phyloP scores from a whole-genome alignment of 2,888 invertebrate genomes.

The Flabesymbios commensalis region DNA sequence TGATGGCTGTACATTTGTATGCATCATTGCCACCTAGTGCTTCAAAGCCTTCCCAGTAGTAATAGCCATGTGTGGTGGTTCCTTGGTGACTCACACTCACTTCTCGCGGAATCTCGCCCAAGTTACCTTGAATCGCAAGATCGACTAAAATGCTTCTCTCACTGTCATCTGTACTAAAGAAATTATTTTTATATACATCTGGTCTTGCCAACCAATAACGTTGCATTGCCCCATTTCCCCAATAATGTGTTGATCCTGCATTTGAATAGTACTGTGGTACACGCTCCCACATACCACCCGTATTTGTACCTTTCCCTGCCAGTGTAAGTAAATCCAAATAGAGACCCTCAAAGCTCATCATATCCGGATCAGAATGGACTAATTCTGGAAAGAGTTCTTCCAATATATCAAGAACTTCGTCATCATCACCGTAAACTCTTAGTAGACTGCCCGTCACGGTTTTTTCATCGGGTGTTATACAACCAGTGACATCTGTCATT shows the following conservation, averaged over 20 bases:
- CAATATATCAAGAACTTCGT: not conserved
- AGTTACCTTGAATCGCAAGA: not conserved
- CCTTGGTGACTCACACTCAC: not conserved
- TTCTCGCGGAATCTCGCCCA: not conserved
- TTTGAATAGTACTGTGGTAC: not conserved
- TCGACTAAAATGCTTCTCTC: not conserved
- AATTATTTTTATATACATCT: not conserved
- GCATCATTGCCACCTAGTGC: too few relatives aligned
- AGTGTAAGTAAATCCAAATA: not conserved
- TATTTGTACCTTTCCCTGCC: not conserved
- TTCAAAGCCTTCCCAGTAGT: too few relatives aligned
- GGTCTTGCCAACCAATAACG: not conserved
- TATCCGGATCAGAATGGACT: not conserved
- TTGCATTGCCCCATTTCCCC: not conserved
- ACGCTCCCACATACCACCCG: not conserved
- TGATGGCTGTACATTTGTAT: too few relatives aligned
- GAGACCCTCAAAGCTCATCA: conserved; percentile 6
- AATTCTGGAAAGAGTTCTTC: not conserved
- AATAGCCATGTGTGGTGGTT: too few relatives aligned
- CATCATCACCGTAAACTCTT: not conserved
- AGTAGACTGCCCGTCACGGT: not conserved
- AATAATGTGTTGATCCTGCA: not conserved
- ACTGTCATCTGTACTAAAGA: not conserved
- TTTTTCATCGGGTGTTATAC: not conserved
- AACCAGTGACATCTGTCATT: not conserved